Evolutionary conservation across 2,797 vertebrate species (phyloP), one percentile per base, ranked within the genome.

Genomic region (Decapterus maruadsi): DNA sequence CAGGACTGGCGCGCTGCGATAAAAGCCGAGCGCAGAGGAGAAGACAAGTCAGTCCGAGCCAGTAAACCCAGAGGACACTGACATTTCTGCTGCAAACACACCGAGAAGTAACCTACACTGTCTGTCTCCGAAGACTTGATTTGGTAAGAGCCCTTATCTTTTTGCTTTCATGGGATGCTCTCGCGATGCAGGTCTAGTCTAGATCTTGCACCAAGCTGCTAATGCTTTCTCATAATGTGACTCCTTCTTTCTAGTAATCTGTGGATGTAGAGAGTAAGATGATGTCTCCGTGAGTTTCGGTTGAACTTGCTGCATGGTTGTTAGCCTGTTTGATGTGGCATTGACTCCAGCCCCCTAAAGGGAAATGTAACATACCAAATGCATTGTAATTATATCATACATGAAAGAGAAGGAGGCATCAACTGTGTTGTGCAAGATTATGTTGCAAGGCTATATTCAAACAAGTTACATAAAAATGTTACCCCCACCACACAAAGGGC

Each of bases 71-170:
- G 1, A 38, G 14, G 68, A 77, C 51, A 19, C 19, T 0, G 29
- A 19, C 29, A 5, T 10, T 1, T 8, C 8, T 1, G 0, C 78
- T 62, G 40, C 73, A 51, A 4, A 75, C 8, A 48, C 14, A 22
- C 12, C 0, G 20, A 74, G 7, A 77, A 26, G 42, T 26, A 26
- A 26, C 26, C 26, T 4, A 2, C 38, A 61, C 34, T 36, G 34
- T 8, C 8, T 7, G 34, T 36, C 1, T 36, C 8, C 8, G 12
- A 75, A 55, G 50, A 76, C 3, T 10, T 45, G 4, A 1, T 1
- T 11, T 10, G 90, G 91, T 93, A 75, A 89, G 90, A 74, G 4
- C 4, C 10, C 36, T 8, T 54, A 57, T 6, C 40, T 3, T 10
- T 26, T 0, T 29, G 2, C 46, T 13, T n/a, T 69, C 34, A 6